These are phyloP conservation scores for Ostrea denselamellosa DNA, from an alignment of 1,140 invertebrate species.

Conservation along the genomic window DNA sequence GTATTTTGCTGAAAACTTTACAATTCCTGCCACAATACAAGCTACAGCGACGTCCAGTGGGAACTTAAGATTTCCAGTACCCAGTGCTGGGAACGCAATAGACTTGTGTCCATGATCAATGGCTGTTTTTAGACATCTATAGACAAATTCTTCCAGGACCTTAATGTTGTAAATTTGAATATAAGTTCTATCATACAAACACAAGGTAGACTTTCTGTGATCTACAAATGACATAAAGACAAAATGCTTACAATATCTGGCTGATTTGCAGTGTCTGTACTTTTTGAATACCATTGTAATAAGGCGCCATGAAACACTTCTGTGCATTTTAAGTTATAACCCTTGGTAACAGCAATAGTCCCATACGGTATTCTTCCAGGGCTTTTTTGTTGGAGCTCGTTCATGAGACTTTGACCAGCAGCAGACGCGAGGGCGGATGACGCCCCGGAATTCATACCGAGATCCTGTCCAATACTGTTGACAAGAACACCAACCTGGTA, in stretches of 20 bases:
- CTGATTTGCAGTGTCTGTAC: neutral
- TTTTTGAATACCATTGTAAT: constrained; percentile 23
- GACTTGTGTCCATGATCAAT: constrained; percentile 22
- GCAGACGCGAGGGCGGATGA: neutral
- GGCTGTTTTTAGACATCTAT: constrained; percentile 55
- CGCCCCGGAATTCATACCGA: neutral
- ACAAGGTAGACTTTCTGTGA: too few species aligned
- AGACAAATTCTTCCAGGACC: constrained; percentile 56
- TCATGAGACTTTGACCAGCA: neutral
- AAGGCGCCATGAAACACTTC: constrained; percentile 47
- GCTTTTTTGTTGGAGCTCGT: neutral
- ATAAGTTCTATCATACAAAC: constrained; percentile 35
- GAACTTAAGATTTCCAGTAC: constrained; percentile 56
- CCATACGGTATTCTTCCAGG: neutral
- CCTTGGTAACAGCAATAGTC: constrained; percentile 30
- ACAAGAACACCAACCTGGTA: neutral
- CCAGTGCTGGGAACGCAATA: constrained; percentile 58
- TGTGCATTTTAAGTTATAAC: constrained; percentile 16
- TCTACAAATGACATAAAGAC: neutral
- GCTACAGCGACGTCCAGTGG: constrained; percentile 50
- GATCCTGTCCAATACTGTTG: neutral
- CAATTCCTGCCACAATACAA: constrained; percentile 44
- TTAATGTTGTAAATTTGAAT: constrained; percentile 6
- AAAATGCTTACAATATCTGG: constrained; percentile 27
- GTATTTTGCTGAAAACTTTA: constrained; percentile 46